phyloP scores from a whole-genome alignment of 1,140 invertebrate species.

The Macrobrachium nipponense region DNA sequence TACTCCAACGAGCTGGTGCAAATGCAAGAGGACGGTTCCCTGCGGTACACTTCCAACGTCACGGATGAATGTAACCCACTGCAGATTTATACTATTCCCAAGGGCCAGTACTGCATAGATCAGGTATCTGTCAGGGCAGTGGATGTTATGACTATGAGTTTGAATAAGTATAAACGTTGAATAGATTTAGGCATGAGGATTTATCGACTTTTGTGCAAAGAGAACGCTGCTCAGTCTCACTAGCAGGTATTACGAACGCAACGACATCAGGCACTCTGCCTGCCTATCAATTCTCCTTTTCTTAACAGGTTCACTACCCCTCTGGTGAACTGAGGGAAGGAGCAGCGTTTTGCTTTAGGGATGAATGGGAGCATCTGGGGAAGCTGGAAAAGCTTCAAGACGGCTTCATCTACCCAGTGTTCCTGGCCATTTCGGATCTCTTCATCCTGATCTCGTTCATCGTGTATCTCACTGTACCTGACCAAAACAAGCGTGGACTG shows the following conservation, averaged over 20 bases:
- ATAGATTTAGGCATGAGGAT: background rate
- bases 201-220: background rate
- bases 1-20: constrained; percentile 34
- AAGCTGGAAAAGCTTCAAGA: constrained; percentile 56
- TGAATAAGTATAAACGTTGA: background rate
- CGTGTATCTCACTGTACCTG: constrained; percentile 57
- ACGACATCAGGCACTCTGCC: too few relatives aligned
- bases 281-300: background rate
- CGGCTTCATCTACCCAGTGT: constrained; percentile 60
- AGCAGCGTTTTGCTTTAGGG: constrained; percentile 55
- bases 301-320: constrained; percentile 41
- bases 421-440: constrained; percentile 61
- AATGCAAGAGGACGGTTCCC: constrained; percentile 2
- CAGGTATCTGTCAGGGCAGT: constrained; percentile 7
- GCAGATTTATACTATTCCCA: constrained; percentile 11
- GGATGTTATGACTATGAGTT: background rate
- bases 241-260: background rate
- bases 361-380: constrained; percentile 46
- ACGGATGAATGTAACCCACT: constrained; percentile 33
- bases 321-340: constrained; percentile 45
- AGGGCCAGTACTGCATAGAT: constrained; percentile 42
- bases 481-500: constrained; percentile 54
- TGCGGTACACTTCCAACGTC: constrained; percentile 43
- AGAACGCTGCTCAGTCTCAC: background rate
- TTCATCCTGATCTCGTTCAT: constrained; percentile 64